A percentile compares a stretch with the other conserved stretches of the same genome.
Conservation (phyloP, 2,113 vertebrate genomes). For the Elephas maximus region DNA sequence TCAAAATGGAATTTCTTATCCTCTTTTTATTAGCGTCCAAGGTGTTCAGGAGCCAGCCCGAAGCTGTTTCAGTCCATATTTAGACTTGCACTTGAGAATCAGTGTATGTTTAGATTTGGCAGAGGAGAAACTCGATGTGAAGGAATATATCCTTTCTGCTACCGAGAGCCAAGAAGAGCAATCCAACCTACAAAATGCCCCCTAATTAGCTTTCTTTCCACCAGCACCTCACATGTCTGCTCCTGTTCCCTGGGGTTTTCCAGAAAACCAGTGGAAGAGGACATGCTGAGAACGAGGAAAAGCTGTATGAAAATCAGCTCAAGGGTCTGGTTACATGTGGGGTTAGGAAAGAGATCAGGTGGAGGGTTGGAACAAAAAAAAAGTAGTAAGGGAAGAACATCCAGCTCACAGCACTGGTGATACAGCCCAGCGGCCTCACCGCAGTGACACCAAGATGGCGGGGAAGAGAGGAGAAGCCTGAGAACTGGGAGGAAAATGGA, state of each 20-base stretch:
- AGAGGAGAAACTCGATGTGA: background rate
- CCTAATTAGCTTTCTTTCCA: conserved; percentile 5
- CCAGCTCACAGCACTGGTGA: background rate
- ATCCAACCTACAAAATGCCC: background rate
- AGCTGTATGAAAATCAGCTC: background rate
- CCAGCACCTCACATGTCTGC: background rate
- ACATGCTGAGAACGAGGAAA: background rate
- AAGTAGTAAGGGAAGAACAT: background rate
- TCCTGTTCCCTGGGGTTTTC: background rate
- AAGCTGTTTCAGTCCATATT: background rate
- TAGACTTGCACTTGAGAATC: background rate
- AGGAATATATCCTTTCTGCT: background rate
- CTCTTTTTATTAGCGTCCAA: background rate
- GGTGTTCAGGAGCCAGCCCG: background rate
- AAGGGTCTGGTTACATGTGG: background rate
- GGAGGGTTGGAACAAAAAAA: background rate
- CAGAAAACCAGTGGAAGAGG: conserved; percentile 2
- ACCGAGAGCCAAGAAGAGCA: background rate
- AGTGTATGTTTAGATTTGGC: background rate
- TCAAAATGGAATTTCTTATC: conserved; percentile 21
- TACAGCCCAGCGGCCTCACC: too few relatives aligned
- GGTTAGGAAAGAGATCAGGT: background rate
- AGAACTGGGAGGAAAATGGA: background rate
- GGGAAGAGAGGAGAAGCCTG: background rate
- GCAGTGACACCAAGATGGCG: background rate